phyloP scores from a whole-genome alignment of 64 coral and sea anemone species.

The Dendrophyllia cribrosa region DNA sequence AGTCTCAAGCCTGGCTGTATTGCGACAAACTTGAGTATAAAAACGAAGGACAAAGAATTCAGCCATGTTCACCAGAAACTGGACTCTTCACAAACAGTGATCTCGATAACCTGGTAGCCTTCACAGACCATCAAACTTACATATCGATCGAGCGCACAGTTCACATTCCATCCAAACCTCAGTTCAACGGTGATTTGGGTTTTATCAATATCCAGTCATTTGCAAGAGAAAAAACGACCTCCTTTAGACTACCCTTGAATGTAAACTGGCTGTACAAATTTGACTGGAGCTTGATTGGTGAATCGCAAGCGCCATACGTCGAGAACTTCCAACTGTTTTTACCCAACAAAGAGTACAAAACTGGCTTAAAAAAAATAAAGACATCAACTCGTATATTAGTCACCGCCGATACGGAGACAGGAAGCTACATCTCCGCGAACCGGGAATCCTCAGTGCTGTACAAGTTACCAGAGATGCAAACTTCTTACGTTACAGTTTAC shows the following conservation, averaged over 20 bases:
- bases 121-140: conserved; percentile 39
- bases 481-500: conserved; percentile 56
- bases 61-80: conserved; percentile 36
- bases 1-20: conserved; percentile 65
- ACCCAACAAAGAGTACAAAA: conserved; percentile 45
- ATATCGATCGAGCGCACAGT: conserved; percentile 17
- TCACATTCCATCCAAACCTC: conserved; percentile 72
- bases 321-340: conserved; percentile 59
- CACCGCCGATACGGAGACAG: conserved; percentile 15
- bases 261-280: conserved; percentile 26
- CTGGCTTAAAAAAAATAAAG: background rate
- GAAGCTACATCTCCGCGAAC: conserved; percentile 57
- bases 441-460: background rate
- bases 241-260: conserved; percentile 48
- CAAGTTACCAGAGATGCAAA: conserved; percentile 48
- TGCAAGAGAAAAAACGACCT: conserved; percentile 32
- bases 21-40: conserved; percentile 68
- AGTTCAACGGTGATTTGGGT: conserved; percentile 48
- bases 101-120: conserved; percentile 40
- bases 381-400: conserved; percentile 38
- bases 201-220: conserved; percentile 62
- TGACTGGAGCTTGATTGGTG: conserved; percentile 25
- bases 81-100: conserved; percentile 51
- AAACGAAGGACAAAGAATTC: conserved; percentile 48
- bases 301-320: conserved; percentile 29